Base-by-base conservation (phyloP, 2,113 vertebrate species). In the Oryzias curvinotus region DNA sequence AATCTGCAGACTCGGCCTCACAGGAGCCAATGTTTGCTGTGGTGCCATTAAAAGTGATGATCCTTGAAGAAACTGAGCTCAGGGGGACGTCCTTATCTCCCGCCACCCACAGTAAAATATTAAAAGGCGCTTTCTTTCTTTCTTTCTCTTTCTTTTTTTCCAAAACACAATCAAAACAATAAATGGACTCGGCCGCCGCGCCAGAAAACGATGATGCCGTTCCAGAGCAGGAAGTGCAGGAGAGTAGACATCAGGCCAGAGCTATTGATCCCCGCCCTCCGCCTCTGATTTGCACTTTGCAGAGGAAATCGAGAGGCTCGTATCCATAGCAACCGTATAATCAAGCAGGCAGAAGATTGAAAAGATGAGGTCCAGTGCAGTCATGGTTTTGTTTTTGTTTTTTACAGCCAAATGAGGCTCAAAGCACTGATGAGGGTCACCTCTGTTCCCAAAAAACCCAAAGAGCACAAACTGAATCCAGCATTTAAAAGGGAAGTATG, bases 281-380 rank as follows among this genome's bases (percentile, higher is more conserved):
- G 52, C 42, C 56, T 65, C 57, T 47, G 62, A 78, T 77, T 65
- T 68, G 57, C 82, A 77, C 61, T 69, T 69, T 65, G 65, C 71
- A 70, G 68, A 43, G 1, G 23, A 75, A 60, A 67, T 30, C 14
- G 53, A 36, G 62, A 80, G 65, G 65, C 70, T 64, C 21, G 84
- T 83, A 68, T 60, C 84, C 78, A 86, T 83, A 81, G 84, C 64
- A 83, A 86, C 84, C 0, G 65, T 67, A 68, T 57, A 72, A 75
- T 74, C 25, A 4, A 13, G 30, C 1, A 5, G 17, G 0, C 44
- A 36, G 25, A 16, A 45, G 49, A 53, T n/a, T 53, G 60, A 59
- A 65, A 54, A 52, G 30, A 18, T 18, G 0, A 26, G 62, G 61
- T 67, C 42, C 19, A 16, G 10, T 3, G 30, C 46, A 36, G 74